Base-by-base conservation (phyloP, 1,140 invertebrate genomes). In the Drosophila insularis region DNA sequence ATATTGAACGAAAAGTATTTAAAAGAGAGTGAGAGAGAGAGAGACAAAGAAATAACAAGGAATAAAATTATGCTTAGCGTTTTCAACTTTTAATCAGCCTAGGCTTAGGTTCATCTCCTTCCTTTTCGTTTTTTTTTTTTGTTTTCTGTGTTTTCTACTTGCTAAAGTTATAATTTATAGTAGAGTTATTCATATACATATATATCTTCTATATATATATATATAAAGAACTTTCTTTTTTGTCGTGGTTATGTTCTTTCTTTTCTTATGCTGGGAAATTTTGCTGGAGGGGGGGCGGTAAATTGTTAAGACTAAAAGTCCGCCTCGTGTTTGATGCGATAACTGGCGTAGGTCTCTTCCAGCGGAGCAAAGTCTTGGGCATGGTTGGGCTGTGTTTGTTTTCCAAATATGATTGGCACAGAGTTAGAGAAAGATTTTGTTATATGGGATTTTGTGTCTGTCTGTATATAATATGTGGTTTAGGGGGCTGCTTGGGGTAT, bases 291-390 rank as follows among this genome's bases (percentile, higher is more conserved):
- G n/a, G 43, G 14, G 43, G 43, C 14, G n/a, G 14, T n/a, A 2
- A 2, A 21, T 50, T 50, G 19, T 1, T 21, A 11, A 56, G 56
- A 74, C 80, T 91, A 91, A 65, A 78, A 91, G 76, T 91, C 90
- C 68, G 90, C 90, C 69, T 91, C 90, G 67, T 91, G 84, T 65
- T 91, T 91, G 77, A 91, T 91, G 78, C 90, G 90, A 80, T 91
- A 91, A 72, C 84, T 90, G 71, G 82, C 90, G 86, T 91, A 91
- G 55, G 90, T 91, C 76, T 91, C 82, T 84, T 91, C 90, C 90
- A 91, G 74, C 66, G 90, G 90, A 68, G 90, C 78, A 80, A 91
- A 91, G 65, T 84, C 77, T 85, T 90, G 89, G 63, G 73, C 43
- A 50, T 50, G 80, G 80, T 82, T 84, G 81, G 82, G 71, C 80